Evolutionary conservation across 2,113 vertebrate genomes (phyloP).

Genomic region (Tamias sibiricus): DNA sequence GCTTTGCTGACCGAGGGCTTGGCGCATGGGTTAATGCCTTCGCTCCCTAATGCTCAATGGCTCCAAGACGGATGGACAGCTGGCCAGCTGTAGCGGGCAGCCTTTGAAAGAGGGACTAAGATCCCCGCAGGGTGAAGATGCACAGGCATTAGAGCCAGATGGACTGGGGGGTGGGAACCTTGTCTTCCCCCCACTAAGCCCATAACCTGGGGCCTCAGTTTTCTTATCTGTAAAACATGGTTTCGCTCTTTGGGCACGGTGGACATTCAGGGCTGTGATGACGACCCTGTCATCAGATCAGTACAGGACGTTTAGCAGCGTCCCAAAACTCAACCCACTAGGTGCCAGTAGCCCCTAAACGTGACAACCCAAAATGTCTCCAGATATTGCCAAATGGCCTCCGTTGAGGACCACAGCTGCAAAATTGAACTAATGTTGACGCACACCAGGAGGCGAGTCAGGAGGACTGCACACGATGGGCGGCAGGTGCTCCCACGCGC

Average conservation of each 20-base stretch:
- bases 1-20: constrained; percentile 22
- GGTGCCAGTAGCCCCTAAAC: not conserved
- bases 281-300: not conserved
- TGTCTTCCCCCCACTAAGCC: not conserved
- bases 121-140: not conserved
- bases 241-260: not conserved
- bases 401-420: not conserved
- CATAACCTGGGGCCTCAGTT: not conserved
- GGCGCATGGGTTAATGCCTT: not conserved
- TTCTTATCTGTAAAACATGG: not conserved
- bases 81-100: not conserved
- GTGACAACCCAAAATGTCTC: not conserved
- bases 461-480: too few species aligned
- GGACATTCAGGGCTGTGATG: not conserved
- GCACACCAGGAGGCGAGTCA: fast-evolving
- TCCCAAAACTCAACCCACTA: not conserved
- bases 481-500: not conserved
- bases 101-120: not conserved
- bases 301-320: not conserved
- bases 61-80: not conserved
- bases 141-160: not conserved
- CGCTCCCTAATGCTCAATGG: not conserved
- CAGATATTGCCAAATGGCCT: not conserved
- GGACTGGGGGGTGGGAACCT: not conserved
- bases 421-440: not conserved